Conservation (phyloP, 2,888 invertebrate genomes). For the Sericinus montela region DNA sequence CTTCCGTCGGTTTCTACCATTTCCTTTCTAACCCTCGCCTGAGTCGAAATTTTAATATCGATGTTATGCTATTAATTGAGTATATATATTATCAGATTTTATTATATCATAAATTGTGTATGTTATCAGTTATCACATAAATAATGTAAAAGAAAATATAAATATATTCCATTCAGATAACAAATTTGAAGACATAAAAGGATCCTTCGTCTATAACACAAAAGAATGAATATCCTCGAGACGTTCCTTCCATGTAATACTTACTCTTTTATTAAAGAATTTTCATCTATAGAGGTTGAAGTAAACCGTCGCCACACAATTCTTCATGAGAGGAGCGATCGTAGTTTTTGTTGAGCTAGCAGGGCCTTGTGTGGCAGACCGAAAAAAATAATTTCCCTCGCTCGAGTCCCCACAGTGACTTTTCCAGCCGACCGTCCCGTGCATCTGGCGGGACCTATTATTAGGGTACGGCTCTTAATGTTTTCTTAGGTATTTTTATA, state of each 20-base stretch:
- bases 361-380: conserved; percentile 77
- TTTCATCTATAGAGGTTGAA: conserved; percentile 34
- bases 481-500: conserved; percentile 77
- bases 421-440: conserved; percentile 75
- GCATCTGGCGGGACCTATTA: conserved; percentile 78
- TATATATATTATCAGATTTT: no score
- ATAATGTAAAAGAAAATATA: no score
- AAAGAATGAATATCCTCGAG: conserved; percentile 11
- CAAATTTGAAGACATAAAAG: no score
- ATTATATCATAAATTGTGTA: no score
- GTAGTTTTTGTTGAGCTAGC: conserved; percentile 70
- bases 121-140: conserved; percentile 4
- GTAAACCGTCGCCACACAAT: conserved; percentile 47
- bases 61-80: no score
- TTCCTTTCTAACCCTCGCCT: no score
- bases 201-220: conserved; percentile 8
- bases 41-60: no score
- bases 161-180: no score
- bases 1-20: no score
- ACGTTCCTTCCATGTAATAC: conserved; percentile 10
- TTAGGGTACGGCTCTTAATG: conserved; percentile 76
- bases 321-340: conserved; percentile 49
- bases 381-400: conserved; percentile 77
- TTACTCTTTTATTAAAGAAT: conserved; percentile 19
- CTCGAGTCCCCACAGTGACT: conserved; percentile 74